Conservation (phyloP, 2,797 vertebrate genomes). For the Pelobates cultripes region DNA sequence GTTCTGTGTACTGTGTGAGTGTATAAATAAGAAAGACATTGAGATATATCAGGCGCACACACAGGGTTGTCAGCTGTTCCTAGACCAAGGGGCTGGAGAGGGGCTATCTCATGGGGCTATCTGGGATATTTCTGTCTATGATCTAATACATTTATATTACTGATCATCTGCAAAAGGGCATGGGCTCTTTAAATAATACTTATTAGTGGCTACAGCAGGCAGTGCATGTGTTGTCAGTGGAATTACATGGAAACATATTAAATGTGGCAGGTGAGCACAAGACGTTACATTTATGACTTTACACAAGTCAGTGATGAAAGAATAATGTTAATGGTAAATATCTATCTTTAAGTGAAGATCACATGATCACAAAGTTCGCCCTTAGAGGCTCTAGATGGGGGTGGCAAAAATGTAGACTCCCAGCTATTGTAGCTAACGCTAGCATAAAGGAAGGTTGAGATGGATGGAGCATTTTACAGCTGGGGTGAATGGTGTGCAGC, state of each 20-base stretch:
- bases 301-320: too few relatives aligned
- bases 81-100: background rate
- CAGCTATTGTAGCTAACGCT: too few relatives aligned
- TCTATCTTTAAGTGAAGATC: too few relatives aligned
- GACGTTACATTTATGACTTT: too few relatives aligned
- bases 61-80: slow-evolving; percentile 15
- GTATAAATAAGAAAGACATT: slow-evolving; percentile 11
- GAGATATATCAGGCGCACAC: slow-evolving; percentile 27
- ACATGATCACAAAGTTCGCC: too few relatives aligned
- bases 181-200: slow-evolving; percentile 21
- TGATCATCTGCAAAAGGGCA: background rate
- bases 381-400: too few relatives aligned
- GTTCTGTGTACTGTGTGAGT: background rate
- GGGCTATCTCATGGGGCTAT: slow-evolving; percentile 10
- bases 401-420: too few relatives aligned
- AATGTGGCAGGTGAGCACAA: too few relatives aligned
- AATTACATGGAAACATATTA: background rate
- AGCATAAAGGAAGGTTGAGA: too few relatives aligned
- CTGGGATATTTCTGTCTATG: slow-evolving; percentile 43
- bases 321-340: too few relatives aligned
- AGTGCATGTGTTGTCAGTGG: background rate
- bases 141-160: slow-evolving; percentile 44
- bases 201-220: slow-evolving; percentile 1
- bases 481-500: too few relatives aligned
- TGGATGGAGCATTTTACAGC: too few relatives aligned